Evolutionary conservation across 2,888 invertebrate species (phyloP).

Genomic region (Sesamia inferens): DNA sequence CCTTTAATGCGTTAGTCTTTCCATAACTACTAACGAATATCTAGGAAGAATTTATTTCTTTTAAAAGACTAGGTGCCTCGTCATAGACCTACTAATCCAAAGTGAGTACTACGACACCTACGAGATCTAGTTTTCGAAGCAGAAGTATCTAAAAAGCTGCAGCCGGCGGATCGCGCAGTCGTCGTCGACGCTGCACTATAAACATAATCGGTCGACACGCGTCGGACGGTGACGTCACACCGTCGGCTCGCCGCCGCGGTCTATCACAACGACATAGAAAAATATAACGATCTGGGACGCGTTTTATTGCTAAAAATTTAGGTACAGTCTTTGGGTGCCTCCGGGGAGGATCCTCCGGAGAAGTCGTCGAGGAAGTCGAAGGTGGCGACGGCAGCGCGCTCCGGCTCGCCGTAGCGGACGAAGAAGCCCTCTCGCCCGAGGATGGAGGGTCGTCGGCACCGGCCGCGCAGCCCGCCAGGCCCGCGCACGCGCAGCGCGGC

Average conservation of each 20-base stretch:
- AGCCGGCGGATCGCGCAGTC: slow-evolving; percentile 80
- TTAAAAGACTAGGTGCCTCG: slow-evolving; percentile 74
- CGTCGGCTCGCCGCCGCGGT: slow-evolving; percentile 62
- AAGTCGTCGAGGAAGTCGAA: slow-evolving; percentile 95
- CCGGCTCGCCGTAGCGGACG: slow-evolving; percentile 94
- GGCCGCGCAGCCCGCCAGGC: slow-evolving; percentile 86
- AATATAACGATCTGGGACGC: slow-evolving; percentile 82
- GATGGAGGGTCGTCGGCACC: slow-evolving; percentile 92
- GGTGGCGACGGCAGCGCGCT: slow-evolving; percentile 93
- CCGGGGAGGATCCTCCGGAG: slow-evolving; percentile 84
- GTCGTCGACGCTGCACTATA: slow-evolving; percentile 66
- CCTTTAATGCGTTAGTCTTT: slow-evolving; percentile 67
- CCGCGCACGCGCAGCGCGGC: slow-evolving; percentile 90
- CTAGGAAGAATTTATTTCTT: slow-evolving; percentile 74
- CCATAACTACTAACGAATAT: slow-evolving; percentile 71
- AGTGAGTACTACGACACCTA: slow-evolving; percentile 79
- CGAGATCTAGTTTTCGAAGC: slow-evolving; percentile 75
- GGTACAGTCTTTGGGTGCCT: slow-evolving; percentile 86
- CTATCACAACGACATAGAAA: slow-evolving; percentile 82
- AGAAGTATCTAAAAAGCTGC: slow-evolving; percentile 82
- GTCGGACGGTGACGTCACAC: slow-evolving; percentile 58
- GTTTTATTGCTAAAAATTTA: slow-evolving; percentile 79
- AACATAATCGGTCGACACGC: slow-evolving; percentile 52
- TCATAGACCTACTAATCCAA: slow-evolving; percentile 73
- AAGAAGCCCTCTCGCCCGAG: slow-evolving; percentile 94